phyloP scores from a whole-genome alignment of 2,797 vertebrate species.

The Gambelia wislizenii region DNA sequence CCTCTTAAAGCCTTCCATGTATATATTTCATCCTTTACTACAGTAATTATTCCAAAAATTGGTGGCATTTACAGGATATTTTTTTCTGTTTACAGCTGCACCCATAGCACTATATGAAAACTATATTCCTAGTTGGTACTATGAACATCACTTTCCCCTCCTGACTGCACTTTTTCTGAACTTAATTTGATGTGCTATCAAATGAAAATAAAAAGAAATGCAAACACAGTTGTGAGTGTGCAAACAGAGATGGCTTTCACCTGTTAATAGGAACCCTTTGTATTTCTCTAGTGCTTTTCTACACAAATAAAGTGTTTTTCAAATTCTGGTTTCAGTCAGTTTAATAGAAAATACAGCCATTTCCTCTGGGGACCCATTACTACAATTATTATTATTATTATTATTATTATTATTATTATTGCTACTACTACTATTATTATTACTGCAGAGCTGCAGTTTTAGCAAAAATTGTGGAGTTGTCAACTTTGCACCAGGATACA shows the following conservation, averaged over 20 bases:
- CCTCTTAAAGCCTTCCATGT: neutral
- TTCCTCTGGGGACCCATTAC: neutral
- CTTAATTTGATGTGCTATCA: neutral
- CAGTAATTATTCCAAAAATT: neutral
- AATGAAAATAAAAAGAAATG: constrained; percentile 28
- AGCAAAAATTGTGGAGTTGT: neutral
- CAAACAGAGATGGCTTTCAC: constrained; percentile 4
- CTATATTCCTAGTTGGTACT: neutral
- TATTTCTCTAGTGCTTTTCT: constrained; percentile 6
- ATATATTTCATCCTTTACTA: neutral
- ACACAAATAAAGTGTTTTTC: neutral
- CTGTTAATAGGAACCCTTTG: neutral
- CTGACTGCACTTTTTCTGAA: neutral
- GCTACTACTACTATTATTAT: neutral
- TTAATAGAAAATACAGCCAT: neutral
- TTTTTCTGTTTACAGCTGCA: neutral
- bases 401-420: too few species aligned
- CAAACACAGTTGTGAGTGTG: rapidly evolving
- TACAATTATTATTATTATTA: too few species aligned
- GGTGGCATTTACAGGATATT: neutral
- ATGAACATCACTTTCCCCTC: neutral
- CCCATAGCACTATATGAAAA: neutral
- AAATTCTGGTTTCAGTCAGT: neutral
- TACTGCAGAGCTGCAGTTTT: neutral
- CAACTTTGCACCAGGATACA: too few species aligned